Conservation (phyloP, 2,888 invertebrate genomes). For the Epinotia bilunana region DNA sequence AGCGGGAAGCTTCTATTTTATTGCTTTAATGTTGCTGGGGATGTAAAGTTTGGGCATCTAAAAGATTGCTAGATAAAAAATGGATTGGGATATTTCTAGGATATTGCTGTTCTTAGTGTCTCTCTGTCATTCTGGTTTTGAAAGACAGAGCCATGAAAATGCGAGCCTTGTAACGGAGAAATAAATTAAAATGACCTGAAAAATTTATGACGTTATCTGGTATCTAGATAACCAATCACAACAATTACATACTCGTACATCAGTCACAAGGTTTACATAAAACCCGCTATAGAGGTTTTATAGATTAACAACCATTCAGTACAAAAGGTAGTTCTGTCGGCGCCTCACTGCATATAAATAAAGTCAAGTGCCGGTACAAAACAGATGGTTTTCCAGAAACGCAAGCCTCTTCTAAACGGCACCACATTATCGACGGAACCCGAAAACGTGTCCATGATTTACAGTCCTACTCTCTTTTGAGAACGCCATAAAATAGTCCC, state of each 20-base stretch:
- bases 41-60: not conserved
- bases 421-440: slow-evolving; percentile 50
- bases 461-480: slow-evolving; percentile 66
- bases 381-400: slow-evolving; percentile 26
- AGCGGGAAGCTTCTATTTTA: slow-evolving; percentile 14
- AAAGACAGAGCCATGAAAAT: too few relatives aligned
- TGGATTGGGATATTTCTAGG: too few relatives aligned
- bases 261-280: not conserved
- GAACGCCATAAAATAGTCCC: slow-evolving; percentile 77
- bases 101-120: too few relatives aligned
- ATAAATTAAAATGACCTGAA: too few relatives aligned
- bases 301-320: not conserved
- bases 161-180: too few relatives aligned
- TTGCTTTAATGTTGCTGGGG: slow-evolving; percentile 12
- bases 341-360: slow-evolving; percentile 21
- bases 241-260: too few relatives aligned
- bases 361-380: slow-evolving; percentile 9
- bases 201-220: too few relatives aligned
- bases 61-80: not conserved
- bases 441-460: slow-evolving; percentile 73
- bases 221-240: too few relatives aligned
- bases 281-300: too few relatives aligned
- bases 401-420: slow-evolving; percentile 49
- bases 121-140: too few relatives aligned
- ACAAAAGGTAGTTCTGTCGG: not conserved